phyloP scores from a whole-genome alignment of 2,797 vertebrate genomes.

The Morus bassanus region DNA sequence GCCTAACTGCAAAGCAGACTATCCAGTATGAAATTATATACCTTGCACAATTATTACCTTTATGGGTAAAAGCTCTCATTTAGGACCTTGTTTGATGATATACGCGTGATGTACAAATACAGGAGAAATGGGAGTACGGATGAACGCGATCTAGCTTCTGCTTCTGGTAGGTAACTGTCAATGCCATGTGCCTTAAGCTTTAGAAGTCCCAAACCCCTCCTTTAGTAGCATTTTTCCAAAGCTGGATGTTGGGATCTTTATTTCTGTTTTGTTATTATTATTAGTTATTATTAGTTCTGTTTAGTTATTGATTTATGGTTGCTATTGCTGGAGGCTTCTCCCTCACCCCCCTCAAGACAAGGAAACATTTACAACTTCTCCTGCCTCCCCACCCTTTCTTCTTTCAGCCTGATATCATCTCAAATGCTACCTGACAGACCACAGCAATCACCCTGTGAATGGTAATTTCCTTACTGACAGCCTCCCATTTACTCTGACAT shows the following conservation, averaged over 20 bases:
- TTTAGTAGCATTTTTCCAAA: neutral
- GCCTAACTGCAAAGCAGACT: neutral
- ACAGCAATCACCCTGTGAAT: conserved; percentile 65
- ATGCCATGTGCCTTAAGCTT: neutral
- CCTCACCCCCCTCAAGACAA: neutral
- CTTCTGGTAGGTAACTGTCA: neutral
- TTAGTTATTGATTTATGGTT: neutral
- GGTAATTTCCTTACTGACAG: conserved; percentile 73
- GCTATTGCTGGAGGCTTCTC: neutral
- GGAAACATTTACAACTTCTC: neutral
- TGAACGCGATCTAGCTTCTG: neutral
- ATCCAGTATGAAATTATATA: neutral
- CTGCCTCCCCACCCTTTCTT: neutral
- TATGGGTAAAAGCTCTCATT: neutral
- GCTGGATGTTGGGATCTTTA: neutral
- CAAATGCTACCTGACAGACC: conserved; percentile 67
- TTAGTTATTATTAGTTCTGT: no score
- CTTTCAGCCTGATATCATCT: conserved; percentile 53
- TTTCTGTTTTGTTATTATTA: conserved; percentile 9
- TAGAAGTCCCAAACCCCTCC: neutral
- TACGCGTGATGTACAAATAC: accelerated
- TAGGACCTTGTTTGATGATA: neutral
- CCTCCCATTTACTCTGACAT: conserved; percentile 74
- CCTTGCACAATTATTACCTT: neutral
- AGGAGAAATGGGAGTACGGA: neutral